phyloP scores from a whole-genome alignment of 2,888 invertebrate genomes.

The Archips crataeganus region DNA sequence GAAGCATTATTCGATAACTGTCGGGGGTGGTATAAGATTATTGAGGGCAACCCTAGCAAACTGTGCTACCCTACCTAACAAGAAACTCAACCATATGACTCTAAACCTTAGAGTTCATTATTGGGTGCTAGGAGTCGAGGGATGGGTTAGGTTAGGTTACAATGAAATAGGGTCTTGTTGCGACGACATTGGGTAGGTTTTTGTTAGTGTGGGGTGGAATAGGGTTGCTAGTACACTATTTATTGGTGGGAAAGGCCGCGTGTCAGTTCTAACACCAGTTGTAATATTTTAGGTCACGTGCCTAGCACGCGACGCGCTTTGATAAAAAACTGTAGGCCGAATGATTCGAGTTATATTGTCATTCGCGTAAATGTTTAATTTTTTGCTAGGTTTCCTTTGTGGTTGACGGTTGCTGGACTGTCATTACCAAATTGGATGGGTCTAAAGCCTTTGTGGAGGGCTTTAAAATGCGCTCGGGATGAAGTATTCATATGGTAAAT shows the following conservation, averaged over 20 bases:
- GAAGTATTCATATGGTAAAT: slow-evolving; percentile 41
- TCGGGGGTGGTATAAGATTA: slow-evolving; percentile 81
- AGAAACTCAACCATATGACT: slow-evolving; percentile 48
- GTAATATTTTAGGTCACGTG: slow-evolving; percentile 83
- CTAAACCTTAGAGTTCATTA: slow-evolving; percentile 46
- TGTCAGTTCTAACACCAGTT: slow-evolving; percentile 85
- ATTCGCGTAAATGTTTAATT: slow-evolving; percentile 80
- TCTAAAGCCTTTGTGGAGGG: slow-evolving; percentile 47
- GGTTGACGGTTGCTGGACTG: slow-evolving; percentile 64
- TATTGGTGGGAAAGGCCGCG: slow-evolving; percentile 85
- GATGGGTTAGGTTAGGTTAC: background rate
- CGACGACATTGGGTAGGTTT: background rate
- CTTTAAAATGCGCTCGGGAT: slow-evolving; percentile 15
- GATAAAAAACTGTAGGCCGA: slow-evolving; percentile 81
- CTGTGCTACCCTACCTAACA: slow-evolving; percentile 52
- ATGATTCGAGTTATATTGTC: slow-evolving; percentile 83
- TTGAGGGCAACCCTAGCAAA: slow-evolving; percentile 74
- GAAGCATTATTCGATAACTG: slow-evolving; percentile 83
- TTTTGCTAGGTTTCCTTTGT: slow-evolving; percentile 70
- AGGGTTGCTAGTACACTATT: slow-evolving; percentile 80
- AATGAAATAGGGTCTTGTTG: slow-evolving; percentile 3
- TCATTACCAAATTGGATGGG: slow-evolving; percentile 76
- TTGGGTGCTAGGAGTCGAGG: slow-evolving; percentile 26
- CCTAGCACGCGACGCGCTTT: slow-evolving; percentile 73
- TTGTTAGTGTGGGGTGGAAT: slow-evolving; percentile 47